Evolutionary conservation across 2,797 vertebrate genomes (phyloP).

Genomic region (Thripadectes ignobilis): DNA sequence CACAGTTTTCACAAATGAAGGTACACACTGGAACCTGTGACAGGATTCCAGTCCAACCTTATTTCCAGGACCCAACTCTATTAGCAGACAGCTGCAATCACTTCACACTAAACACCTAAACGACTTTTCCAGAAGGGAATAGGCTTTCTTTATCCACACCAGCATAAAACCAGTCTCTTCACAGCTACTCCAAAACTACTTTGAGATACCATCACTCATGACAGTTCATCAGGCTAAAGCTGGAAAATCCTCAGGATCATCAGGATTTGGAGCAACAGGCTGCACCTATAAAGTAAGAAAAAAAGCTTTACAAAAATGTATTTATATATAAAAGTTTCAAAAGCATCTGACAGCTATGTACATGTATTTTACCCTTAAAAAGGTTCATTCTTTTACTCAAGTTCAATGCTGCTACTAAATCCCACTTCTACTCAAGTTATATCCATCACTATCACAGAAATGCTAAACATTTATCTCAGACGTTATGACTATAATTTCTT

Average conservation of each 20-base stretch:
- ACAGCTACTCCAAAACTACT: background rate
- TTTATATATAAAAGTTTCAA: background rate
- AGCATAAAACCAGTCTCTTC: slow-evolving; percentile 29
- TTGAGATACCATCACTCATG: background rate
- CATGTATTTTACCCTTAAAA: background rate
- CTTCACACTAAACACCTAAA: slow-evolving; percentile 44
- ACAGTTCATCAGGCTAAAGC: slow-evolving; percentile 71
- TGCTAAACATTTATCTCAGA: background rate
- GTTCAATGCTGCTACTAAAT: background rate
- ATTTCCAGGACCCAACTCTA: background rate
- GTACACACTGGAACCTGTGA: background rate
- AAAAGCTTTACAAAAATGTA: background rate
- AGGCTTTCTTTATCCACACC: slow-evolving; percentile 25
- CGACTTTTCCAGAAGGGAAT: slow-evolving; percentile 54
- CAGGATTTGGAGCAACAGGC: slow-evolving; percentile 76
- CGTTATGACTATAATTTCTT: background rate
- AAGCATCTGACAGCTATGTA: background rate
- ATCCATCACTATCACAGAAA: background rate
- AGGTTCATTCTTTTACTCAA: background rate
- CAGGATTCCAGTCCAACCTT: background rate
- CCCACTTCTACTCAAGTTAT: background rate
- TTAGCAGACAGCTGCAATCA: slow-evolving; percentile 11
- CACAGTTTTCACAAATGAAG: background rate
- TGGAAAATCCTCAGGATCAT: slow-evolving; percentile 82
- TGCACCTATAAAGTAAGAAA: slow-evolving; percentile 55